Conservation (phyloP, 92 coral and sea anemone species). For the Actinostola sp. region DNA sequence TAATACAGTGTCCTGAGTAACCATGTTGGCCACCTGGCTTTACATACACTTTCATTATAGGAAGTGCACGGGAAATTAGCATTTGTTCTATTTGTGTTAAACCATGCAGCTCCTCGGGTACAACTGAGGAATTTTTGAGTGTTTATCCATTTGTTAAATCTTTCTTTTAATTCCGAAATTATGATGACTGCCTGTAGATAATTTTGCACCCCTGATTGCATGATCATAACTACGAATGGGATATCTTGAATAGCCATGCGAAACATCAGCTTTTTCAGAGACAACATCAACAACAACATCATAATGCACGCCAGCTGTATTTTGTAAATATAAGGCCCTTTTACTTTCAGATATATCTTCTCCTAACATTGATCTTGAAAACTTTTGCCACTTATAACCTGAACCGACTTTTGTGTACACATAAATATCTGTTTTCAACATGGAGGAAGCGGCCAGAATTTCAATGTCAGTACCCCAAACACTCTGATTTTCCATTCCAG, state of each 20-base stretch:
- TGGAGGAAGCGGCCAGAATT: constrained; percentile 38
- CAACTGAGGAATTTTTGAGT: constrained; percentile 59
- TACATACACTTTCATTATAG: constrained; percentile 61
- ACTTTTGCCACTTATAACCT: constrained; percentile 35
- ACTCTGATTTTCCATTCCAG: constrained; percentile 16
- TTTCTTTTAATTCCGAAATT: constrained; percentile 39
- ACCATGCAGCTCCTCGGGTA: constrained; percentile 57
- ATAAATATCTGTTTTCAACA: constrained; percentile 38
- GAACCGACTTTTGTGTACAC: constrained; percentile 27
- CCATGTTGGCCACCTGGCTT: constrained; percentile 76
- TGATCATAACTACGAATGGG: no score
- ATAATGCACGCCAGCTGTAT: constrained; percentile 37
- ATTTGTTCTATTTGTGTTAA: constrained; percentile 72
- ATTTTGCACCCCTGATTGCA: no score
- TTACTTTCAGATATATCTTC: constrained; percentile 13
- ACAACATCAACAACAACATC: constrained; percentile 33
- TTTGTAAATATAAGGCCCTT: constrained; percentile 43
- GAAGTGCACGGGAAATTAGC: constrained; percentile 76
- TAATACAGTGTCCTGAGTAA: constrained; percentile 58
- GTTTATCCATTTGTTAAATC: constrained; percentile 53
- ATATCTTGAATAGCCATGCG: constrained; percentile 53
- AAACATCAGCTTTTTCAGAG: no score
- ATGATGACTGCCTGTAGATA: no score
- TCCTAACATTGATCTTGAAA: constrained; percentile 35
- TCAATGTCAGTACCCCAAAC: constrained; percentile 53